Base-by-base conservation (phyloP, 2,888 invertebrate species). In the Orthosia incerta region DNA sequence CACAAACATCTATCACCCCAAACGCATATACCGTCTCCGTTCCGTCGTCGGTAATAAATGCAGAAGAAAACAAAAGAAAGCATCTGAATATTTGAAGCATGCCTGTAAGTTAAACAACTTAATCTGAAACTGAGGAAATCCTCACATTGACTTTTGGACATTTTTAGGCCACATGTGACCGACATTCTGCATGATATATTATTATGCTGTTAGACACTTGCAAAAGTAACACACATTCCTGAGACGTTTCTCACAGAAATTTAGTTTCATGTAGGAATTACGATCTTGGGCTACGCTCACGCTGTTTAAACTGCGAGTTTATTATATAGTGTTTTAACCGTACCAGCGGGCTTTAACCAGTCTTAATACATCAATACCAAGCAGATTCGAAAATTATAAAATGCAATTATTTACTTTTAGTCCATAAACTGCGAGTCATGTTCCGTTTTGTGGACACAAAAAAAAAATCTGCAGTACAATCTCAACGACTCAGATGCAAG, bases 401-500 rank as follows among this genome's bases (percentile, higher is more conserved):
- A n/a, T 31, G 7, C 13, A n/a, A 48, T 48, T 46, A 51, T 53
- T 64, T 64, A 20, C 51, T 45, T 39, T 55, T 16, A 20, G 16
- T 39, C 31, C 15, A 39, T 20, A 53, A 64, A n/a, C 15, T n/a
- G n/a, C 4, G 31, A 62, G 39, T n/a, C n/a, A n/a, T 53, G 55
- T 53, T 53, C 61, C 39, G 51, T 77, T 77, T 76, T 26, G 50
- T 50, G n/a, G 5, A 13, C 23, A 65, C 53, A 31, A 39, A 15
- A 65, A 55, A 74, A 57, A 60, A 63, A 68, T 61, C 60, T 71
- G 63, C 69, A 65, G 18, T 55, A 57, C 31, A 82, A 80, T 73
- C 66, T 73, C 69, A 74, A 74, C 65, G 63, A 62, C 71, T 56
- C 48, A 65, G 69, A 70, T 71, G 63, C 72, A 82, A 64, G 63